These are phyloP conservation scores for human DNA, from an alignment of 2,113 vertebrate species.

Conservation along the genomic window DNA sequence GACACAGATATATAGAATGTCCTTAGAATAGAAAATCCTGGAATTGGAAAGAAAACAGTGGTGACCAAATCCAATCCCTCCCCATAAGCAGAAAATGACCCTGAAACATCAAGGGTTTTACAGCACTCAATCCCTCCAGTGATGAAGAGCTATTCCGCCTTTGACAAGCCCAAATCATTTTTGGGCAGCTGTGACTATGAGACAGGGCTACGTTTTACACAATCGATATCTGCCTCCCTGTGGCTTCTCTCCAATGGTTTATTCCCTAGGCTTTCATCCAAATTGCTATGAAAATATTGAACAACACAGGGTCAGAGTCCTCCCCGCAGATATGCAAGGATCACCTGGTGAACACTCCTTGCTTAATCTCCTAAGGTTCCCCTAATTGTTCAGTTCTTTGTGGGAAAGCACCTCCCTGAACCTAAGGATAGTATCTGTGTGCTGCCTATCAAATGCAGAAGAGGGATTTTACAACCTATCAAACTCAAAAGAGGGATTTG, in stretches of 20 bases:
- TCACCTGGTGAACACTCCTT: not conserved
- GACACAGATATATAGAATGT: not conserved
- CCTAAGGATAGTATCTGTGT: not conserved
- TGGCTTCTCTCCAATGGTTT: not conserved
- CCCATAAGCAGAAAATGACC: not conserved
- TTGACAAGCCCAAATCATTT: not conserved
- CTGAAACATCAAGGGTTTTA: not conserved
- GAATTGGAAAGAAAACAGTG: not conserved
- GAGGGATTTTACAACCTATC: not conserved
- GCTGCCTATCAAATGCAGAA: not conserved
- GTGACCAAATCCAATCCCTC: not conserved
- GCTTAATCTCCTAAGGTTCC: not conserved
- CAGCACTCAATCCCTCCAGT: not conserved
- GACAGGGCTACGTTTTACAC: not conserved
- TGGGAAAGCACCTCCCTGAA: not conserved
- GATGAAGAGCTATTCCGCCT: not conserved
- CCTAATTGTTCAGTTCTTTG: not conserved
- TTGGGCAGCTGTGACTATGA: not conserved
- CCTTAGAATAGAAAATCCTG: not conserved
- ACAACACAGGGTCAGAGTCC: not conserved
- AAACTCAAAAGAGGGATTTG: conserved; percentile 2
- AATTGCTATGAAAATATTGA: conserved; percentile 16
- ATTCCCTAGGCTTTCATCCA: conserved; percentile 37
- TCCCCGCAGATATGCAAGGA: not conserved
- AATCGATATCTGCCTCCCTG: not conserved